Evolutionary conservation across 2,888 invertebrate genomes (phyloP).

Genomic region (Anodontia alba): DNA sequence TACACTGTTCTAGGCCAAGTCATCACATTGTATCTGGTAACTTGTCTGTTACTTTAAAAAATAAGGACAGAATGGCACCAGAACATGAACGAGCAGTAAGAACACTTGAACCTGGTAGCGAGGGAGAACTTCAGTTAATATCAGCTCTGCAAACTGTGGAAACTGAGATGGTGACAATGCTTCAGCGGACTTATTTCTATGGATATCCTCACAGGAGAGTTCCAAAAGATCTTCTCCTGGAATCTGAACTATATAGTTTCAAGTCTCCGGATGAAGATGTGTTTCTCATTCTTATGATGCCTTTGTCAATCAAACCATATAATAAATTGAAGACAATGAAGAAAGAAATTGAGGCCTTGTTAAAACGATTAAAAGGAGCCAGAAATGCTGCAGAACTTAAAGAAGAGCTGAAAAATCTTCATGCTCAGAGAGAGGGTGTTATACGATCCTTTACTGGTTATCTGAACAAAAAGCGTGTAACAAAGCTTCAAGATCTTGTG

Average conservation of each 20-base stretch:
- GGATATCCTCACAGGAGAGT: conserved; percentile 59
- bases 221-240: conserved; percentile 51
- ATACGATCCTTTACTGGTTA: conserved; percentile 58
- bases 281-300: conserved; percentile 54
- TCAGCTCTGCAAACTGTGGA: conserved; percentile 41
- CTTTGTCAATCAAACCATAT: conserved; percentile 51
- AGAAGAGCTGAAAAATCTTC: conserved; percentile 30
- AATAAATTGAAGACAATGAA: conserved; percentile 39
- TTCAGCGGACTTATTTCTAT: conserved; percentile 50
- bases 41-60: neutral
- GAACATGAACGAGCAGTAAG: neutral
- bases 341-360: conserved; percentile 20
- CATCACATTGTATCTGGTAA: neutral
- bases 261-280: conserved; percentile 45
- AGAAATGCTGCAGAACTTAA: conserved; percentile 8
- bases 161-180: conserved; percentile 43
- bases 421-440: conserved; percentile 43
- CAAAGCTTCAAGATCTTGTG: conserved; percentile 49
- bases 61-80: neutral
- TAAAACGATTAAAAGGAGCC: conserved; percentile 1
- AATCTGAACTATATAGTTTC: conserved; percentile 41
- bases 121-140: conserved; percentile 7
- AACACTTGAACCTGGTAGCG: neutral
- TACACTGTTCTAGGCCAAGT: neutral
- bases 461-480: conserved; percentile 54